Evolutionary conservation across 2,797 vertebrate genomes (phyloP), one percentile per base, ranked within the genome.

Genomic region (Chrysocyon brachyurus): DNA sequence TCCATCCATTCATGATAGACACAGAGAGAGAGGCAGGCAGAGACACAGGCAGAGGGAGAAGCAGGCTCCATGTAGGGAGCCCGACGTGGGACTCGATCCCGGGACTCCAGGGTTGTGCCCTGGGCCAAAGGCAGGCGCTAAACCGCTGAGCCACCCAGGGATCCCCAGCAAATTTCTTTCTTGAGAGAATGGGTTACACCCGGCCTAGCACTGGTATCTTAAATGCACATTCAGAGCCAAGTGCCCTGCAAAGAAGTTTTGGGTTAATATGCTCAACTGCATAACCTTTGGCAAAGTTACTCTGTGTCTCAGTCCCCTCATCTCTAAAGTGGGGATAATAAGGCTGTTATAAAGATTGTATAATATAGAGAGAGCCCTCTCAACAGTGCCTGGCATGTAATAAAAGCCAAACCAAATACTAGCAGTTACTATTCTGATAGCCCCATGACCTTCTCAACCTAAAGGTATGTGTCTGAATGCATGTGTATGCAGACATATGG

Each of bases 321-420:
- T 85, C 78, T 66, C 83, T 70, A 85, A 90, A 78, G 81, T 56
- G n/a, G 33, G 66, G 28, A 31, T 61, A 72, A 33, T 16, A 87
- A 63, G 22, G 6, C 54, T 87, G 7, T 59, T 46, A 8, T 5
- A 36, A 73, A 73, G 75, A 81, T 91, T 66, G 72, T 2, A 0
- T 61, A 70, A 82, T 24, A 36, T 0, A 52, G 40, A 64, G 0
- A 22, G 28, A 85, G 33, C 12, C 86, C 57, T 63, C 84, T 93
- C 95, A 86, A 91, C 36, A 75, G 61, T 26, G 12, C 21, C 52
- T 59, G 26, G 91, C 97, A 98, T 94, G 96, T 96, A 97, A 98
- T 96, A 98, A 98, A 94, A 98, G 93, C 97, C 98, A 97, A 97
- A 98, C 96, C 96, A 97, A 98, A 98, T 97, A 97, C 10, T 98